Base-by-base conservation (phyloP, 2,113 vertebrate genomes). In the Oophaga pumilio region DNA sequence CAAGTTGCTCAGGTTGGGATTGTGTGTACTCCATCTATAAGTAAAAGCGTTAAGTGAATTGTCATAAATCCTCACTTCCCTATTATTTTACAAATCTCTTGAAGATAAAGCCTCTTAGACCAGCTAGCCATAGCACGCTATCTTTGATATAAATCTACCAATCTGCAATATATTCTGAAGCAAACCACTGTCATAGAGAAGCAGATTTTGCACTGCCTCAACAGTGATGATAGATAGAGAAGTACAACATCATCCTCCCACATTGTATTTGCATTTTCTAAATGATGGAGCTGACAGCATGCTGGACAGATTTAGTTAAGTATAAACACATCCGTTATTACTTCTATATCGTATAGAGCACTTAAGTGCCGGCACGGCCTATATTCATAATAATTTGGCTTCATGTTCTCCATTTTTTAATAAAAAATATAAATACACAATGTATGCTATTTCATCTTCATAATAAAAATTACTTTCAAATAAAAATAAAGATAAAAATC, bases 311-410 rank as follows among this genome's bases (percentile, higher is more conserved):
- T 79, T 79, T 79, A 79, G 52, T 57, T 57, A 57, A 79, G 52
- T 79, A 79, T 57, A 79, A 57, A 57, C 56, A 57, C 52, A 79
- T 79, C 52, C 76, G 22, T 57, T 79, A 79, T 79, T 79, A 26
- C 76, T 79, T 28, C 5, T 79, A 28, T 26, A 26, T n/a, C 12
- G 13, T 26, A 20, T 26, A 57, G 20, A 28, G 53, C 76, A 79
- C 53, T 73, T 73, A 9, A 43, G 6, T 49, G 69, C 8, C 28
- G 69, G 6, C 69, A 7, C 9, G 17, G 28, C 33, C 33, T 43
- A 43, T 0, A 73, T 17, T 73, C 69, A 43, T 17, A 43, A 9
- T 73, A 11, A 43, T 33, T 49, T 71, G 12, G 26, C 26, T 28
- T 28, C 68, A 71, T 7, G 69, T 73, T 73, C 33, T 73, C 18